These are phyloP conservation scores for Rhimphoctona megacephalus DNA, from an alignment of 2,888 invertebrate species.

Conservation along the genomic window DNA sequence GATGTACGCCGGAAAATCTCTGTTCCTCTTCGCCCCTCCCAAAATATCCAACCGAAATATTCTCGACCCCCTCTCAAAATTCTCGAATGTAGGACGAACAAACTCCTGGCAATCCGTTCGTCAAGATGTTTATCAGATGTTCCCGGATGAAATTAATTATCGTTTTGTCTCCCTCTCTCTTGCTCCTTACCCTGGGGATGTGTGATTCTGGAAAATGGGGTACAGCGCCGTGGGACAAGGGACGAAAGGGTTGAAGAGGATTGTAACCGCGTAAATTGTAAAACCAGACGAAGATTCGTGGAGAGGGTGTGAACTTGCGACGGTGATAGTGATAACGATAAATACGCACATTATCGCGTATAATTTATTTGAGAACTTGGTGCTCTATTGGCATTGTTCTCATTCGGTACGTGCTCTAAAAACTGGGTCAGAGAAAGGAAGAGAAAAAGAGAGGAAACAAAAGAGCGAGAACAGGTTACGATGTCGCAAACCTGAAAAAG, in stretches of 20 bases:
- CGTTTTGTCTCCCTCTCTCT: conserved; percentile 9
- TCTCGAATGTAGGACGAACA: conserved; percentile 17
- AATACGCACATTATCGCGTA: conserved; percentile 43
- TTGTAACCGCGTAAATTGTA: conserved; percentile 15
- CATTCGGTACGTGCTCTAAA: conserved; percentile 12
- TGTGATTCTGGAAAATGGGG: background rate
- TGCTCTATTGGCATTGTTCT: background rate
- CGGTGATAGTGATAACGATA: conserved; percentile 28
- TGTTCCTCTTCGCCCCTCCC: background rate
- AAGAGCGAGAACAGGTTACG: conserved; percentile 8
- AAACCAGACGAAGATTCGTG: conserved; percentile 15
- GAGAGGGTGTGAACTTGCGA: conserved; percentile 25
- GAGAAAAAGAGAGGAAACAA: background rate
- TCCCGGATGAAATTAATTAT: conserved; percentile 62
- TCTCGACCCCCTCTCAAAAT: background rate
- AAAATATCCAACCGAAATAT: conserved; percentile 10
- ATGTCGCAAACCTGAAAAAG: conserved; percentile 1
- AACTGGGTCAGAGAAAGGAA: conserved; percentile 14
- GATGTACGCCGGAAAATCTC: conserved; percentile 44
- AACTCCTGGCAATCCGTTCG: conserved; percentile 24
- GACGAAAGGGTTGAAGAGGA: background rate
- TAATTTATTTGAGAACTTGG: conserved; percentile 55
- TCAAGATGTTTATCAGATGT: conserved; percentile 58
- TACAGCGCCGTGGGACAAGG: background rate
- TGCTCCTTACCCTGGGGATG: background rate